Evolutionary conservation across 2,113 vertebrate species (phyloP), one percentile per base, ranked within the genome.

Genomic region (Caloenas nicobarica): DNA sequence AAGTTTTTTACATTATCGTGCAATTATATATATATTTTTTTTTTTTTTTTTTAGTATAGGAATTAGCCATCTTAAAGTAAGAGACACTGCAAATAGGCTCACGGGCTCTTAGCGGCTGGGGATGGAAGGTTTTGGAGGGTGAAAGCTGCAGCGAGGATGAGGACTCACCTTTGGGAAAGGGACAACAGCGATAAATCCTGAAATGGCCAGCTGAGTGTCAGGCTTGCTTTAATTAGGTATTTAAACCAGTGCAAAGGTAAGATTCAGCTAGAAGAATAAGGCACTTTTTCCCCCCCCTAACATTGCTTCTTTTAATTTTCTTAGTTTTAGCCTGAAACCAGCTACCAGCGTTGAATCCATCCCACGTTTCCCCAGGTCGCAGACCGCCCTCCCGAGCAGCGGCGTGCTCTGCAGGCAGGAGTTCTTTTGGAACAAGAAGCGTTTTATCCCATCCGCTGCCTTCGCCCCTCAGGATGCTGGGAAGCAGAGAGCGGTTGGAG

Each of bases 271-370:
- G 69, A 73, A 93, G 91, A 93, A 84, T 69, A 79, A 90, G 68
- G 94, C 34, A 3, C 21, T 50, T 31, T 82, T 88, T 88, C 81
- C 7, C n/a, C n/a, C 44, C 17, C 34, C 72, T 71, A 85, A 86
- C 33, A 0, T 42, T 24, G 7, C n/a, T 83, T 76, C 36, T 94
- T 97, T 93, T 80, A 86, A 91, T 97, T 97, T 66, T 91, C 58
- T 91, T 86, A 56, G 2, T 71, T 84, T 77, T n/a, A 48, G 42
- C 25, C 46, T 28, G 54, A 79, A 91, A 66, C 12, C 19, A 10
- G 56, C 57, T 85, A 76, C 71, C 81, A 16, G 53, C 70, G 33
- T 48, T 82, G 91, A 95, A 97, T 92, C 88, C 57, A 76, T 88
- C 60, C 73, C 88, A 56, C 56, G 31, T 93, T 92, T 95, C 56